These are phyloP conservation scores for Suricata suricatta DNA, from an alignment of 2,113 vertebrate genomes.

Conservation along the genomic window DNA sequence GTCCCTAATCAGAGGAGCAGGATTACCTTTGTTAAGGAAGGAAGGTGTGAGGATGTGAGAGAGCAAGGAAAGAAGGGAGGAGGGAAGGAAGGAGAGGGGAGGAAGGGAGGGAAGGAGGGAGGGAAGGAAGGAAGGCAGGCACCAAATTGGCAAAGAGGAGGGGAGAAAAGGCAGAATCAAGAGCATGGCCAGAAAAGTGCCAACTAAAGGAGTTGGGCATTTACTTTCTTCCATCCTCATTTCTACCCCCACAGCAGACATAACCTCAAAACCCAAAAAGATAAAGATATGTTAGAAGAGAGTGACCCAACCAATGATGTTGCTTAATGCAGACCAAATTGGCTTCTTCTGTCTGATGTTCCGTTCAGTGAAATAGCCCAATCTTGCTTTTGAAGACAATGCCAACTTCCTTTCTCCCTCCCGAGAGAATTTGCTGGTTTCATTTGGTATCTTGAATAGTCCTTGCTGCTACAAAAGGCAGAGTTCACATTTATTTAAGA, in stretches of 20 bases:
- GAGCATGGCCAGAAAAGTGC: not conserved
- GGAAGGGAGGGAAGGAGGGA: no score
- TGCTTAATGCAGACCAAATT: not conserved
- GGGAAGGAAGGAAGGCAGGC: not conserved
- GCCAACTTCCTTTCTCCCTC: not conserved
- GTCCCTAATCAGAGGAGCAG: not conserved
- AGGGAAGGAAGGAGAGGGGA: not conserved
- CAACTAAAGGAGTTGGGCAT: not conserved
- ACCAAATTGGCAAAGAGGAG: not conserved
- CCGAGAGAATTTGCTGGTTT: slow-evolving; percentile 43
- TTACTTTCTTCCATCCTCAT: not conserved
- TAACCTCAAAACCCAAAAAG: not conserved
- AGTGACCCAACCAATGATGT: not conserved
- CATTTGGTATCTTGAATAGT: slow-evolving; percentile 1
- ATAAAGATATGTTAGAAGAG: not conserved
- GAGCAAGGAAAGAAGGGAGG: not conserved
- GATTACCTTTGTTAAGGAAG: not conserved
- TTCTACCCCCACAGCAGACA: not conserved
- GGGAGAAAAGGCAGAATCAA: not conserved
- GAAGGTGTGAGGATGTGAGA: not conserved
- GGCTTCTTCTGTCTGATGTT: not conserved
- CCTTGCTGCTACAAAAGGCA: slow-evolving; percentile 22
- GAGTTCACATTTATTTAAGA: slow-evolving; percentile 54
- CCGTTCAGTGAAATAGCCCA: not conserved
- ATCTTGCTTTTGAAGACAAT: slow-evolving; percentile 41